Conservation (phyloP, 2,113 vertebrate species). For the Ceyx melanurus region DNA sequence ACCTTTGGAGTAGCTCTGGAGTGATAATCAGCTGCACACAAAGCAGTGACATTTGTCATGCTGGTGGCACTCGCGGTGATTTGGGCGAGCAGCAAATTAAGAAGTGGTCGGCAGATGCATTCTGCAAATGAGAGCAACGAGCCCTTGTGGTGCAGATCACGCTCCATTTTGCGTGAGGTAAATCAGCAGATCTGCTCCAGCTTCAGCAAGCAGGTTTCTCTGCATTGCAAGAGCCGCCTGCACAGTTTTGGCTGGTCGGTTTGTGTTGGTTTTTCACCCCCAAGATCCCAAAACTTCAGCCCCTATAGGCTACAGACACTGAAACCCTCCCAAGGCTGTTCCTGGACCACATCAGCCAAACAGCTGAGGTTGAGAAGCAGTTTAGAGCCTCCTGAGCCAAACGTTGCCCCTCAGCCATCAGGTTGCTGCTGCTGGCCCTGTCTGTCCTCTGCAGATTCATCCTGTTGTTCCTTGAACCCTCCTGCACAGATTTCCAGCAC, state of each 20-base stretch:
- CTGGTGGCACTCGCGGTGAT: rapidly evolving
- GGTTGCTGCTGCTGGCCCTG: neutral
- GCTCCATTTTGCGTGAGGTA: constrained; percentile 1
- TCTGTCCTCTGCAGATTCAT: neutral
- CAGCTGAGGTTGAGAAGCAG: neutral
- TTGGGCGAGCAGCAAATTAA: neutral
- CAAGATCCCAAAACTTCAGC: neutral
- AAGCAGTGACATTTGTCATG: neutral
- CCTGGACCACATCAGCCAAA: neutral
- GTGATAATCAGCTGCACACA: neutral
- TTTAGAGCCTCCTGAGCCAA: neutral
- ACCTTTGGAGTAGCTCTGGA: neutral
- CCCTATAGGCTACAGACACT: neutral
- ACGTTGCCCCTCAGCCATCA: neutral
- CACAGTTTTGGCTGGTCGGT: neutral
- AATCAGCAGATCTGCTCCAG: neutral
- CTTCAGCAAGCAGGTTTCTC: neutral
- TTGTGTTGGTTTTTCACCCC: neutral
- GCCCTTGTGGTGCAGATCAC: neutral
- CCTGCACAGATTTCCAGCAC: neutral
- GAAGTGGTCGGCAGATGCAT: neutral
- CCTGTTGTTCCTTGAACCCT: neutral
- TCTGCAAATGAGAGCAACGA: neutral
- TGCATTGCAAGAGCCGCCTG: neutral
- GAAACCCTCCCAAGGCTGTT: neutral